phyloP scores from a whole-genome alignment of 2,797 vertebrate genomes.

The Danio choprae region DNA sequence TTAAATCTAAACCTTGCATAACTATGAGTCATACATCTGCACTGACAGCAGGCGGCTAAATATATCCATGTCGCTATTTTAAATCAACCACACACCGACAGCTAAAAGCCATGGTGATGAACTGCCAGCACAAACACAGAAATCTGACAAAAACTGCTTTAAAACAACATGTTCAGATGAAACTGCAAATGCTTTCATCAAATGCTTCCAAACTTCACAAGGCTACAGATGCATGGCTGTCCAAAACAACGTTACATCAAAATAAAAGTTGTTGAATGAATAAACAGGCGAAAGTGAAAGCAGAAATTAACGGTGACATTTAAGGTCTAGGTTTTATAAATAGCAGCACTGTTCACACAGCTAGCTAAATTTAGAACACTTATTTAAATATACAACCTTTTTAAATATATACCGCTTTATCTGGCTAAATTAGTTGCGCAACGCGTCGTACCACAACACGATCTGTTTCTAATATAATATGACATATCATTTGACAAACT shows the following conservation, averaged over 20 bases:
- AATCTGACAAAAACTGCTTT: not conserved
- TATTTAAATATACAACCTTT: not conserved
- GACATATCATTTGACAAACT: not conserved
- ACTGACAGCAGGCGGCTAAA: conserved; percentile 14
- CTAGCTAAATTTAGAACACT: not conserved
- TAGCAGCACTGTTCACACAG: not conserved
- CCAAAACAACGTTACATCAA: not conserved
- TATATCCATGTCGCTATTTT: conserved; percentile 24
- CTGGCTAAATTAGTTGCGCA: not conserved
- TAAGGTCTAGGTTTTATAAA: not conserved
- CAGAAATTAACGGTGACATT: not conserved
- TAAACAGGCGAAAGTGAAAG: not conserved
- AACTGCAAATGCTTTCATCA: not conserved
- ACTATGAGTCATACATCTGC: conserved; percentile 3
- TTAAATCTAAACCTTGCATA: conserved; percentile 9
- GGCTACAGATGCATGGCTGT: no score
- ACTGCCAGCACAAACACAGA: not conserved
- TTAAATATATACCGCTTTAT: not conserved
- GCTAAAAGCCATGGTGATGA: not conserved
- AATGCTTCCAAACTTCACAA: not conserved
- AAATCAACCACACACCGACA: not conserved
- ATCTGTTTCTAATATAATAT: not conserved
- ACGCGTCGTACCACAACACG: not conserved
- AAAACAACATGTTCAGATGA: not conserved
- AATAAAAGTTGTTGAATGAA: not conserved